Evolutionary conservation across 2,888 invertebrate genomes (phyloP).

Genomic region (Drosophila kokeensis): DNA sequence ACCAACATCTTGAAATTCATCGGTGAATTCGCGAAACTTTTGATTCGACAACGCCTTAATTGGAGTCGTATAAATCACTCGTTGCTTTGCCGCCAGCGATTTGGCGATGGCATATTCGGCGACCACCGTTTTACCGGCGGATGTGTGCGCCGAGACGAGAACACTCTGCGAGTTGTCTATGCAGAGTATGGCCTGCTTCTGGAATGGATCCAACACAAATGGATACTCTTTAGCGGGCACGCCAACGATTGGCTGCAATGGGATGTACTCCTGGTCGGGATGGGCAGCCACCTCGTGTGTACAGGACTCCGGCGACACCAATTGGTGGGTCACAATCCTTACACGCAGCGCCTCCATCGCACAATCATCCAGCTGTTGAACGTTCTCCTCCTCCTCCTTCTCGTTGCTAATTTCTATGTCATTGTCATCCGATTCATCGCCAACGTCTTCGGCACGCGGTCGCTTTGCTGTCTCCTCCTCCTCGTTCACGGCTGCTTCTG

Average conservation of each 20-base stretch:
- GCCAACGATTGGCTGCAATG: slow-evolving; percentile 86
- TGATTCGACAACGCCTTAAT: slow-evolving; percentile 99
- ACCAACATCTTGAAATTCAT: slow-evolving; percentile 99
- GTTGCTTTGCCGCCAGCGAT: slow-evolving; percentile 96
- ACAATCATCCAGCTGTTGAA: slow-evolving; percentile 75
- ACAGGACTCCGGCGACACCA: slow-evolving; percentile 96
- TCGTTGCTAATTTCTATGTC: slow-evolving; percentile 2
- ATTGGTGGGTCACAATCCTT: slow-evolving; percentile 93
- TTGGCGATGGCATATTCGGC: slow-evolving; percentile 99
- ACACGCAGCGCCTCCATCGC: slow-evolving; percentile 91
- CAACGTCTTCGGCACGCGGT: slow-evolving; percentile 26
- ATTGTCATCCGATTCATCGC: slow-evolving; percentile 31
- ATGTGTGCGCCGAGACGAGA: slow-evolving; percentile 99
- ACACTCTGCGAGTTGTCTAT: slow-evolving; percentile 99
- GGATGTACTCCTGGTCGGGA: slow-evolving; percentile 92
- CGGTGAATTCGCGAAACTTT: slow-evolving; percentile 98
- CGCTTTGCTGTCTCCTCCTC: slow-evolving; percentile 37
- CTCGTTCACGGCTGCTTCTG: neutral
- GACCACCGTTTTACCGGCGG: slow-evolving; percentile 99
- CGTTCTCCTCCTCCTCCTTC: slow-evolving; percentile 20
- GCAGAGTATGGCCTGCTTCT: slow-evolving; percentile 97
- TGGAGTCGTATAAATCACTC: slow-evolving; percentile 99
- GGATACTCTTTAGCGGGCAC: slow-evolving; percentile 96
- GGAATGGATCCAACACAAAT: slow-evolving; percentile 98
- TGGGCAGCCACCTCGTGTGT: slow-evolving; percentile 98